These are phyloP conservation scores for Astyanax mexicanus DNA, from an alignment of 2,797 vertebrate species.

Conservation along the genomic window DNA sequence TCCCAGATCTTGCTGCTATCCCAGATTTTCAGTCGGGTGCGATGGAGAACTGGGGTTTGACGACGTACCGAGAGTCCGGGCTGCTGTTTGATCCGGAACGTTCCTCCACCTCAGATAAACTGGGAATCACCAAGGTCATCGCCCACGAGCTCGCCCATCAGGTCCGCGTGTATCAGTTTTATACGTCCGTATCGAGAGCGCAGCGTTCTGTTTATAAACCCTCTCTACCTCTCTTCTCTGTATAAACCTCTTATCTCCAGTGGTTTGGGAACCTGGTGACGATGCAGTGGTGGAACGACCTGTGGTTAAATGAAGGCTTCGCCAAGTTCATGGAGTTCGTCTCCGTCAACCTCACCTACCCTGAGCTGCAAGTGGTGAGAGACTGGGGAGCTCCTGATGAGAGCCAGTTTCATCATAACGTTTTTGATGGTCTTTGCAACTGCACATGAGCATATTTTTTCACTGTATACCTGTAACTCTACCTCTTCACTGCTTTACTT, in stretches of 20 bases:
- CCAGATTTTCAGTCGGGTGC: constrained; percentile 93
- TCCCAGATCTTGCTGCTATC: constrained; percentile 89
- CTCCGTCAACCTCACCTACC: constrained; percentile 53
- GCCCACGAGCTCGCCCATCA: constrained; percentile 94
- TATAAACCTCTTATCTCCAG: constrained; percentile 17
- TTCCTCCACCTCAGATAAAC: constrained; percentile 85
- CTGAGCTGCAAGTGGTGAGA: constrained; percentile 62
- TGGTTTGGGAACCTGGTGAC: constrained; percentile 65
- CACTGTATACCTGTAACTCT: too few species aligned
- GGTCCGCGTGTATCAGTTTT: constrained; percentile 65
- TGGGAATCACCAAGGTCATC: constrained; percentile 82
- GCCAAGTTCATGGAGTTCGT: constrained; percentile 66
- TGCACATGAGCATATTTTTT: too few species aligned
- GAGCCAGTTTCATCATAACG: too few species aligned
- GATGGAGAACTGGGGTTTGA: constrained; percentile 97
- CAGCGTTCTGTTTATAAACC: neutral
- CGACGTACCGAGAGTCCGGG: constrained; percentile 86
- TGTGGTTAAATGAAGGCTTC: constrained; percentile 66
- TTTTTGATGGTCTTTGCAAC: too few species aligned
- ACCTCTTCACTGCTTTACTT: too few species aligned
- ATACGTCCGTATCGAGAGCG: neutral
- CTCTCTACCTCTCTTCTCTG: neutral
- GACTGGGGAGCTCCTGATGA: too few species aligned
- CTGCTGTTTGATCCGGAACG: constrained; percentile 85
- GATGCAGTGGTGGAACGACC: constrained; percentile 66